Evolutionary conservation across 2,797 vertebrate genomes (phyloP), one percentile per base, ranked within the genome.

Genomic region (Triplophysa yarkandensis): DNA sequence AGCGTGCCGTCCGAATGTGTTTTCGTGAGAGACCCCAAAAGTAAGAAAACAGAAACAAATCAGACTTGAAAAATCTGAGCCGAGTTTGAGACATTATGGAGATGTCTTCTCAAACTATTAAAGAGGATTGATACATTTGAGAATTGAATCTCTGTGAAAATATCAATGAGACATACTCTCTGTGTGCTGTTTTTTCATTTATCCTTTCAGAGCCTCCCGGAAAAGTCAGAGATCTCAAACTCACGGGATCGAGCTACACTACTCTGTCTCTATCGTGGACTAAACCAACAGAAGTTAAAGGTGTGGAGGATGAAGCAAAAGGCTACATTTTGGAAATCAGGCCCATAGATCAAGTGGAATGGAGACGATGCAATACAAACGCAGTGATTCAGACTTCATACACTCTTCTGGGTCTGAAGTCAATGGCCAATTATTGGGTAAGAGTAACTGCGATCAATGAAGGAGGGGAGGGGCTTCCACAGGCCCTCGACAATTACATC

Each of bases 261-360:
- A 92, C 91, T 16, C 78, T 98, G 80, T 91, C 91, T 2, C 79
- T 98, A 86, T 89, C 90, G 17, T 98, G 96, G 96, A 89, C 54
- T 27, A 92, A 87, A 86, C 95, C 95, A 0, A 92, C 87, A 44
- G 54, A 80, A 27, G 79, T 90, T 5, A 86, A 89, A 2, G 92
- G 89, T 1, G 76, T 85, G 7, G 83, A 87, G 79, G 91, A 88
- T 9, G 87, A 87, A 36, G 92, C 93, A 62, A 92, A 90, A 57
- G 95, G 94, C 0, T 98, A 96, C 7, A 87, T 91, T 46, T 93
- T 96, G 80, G 95, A 97, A 84, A 89, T 95, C 80, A 87, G 92
- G 63, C 85, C 86, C 76, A 83, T 85, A 6, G 88, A 89, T 52
- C 88, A 77, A 83, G 78, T 88, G 8, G 91, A 87, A 34, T 98